phyloP scores from a whole-genome alignment of 92 coral and sea anemone species.

The Actinostola sp. region DNA sequence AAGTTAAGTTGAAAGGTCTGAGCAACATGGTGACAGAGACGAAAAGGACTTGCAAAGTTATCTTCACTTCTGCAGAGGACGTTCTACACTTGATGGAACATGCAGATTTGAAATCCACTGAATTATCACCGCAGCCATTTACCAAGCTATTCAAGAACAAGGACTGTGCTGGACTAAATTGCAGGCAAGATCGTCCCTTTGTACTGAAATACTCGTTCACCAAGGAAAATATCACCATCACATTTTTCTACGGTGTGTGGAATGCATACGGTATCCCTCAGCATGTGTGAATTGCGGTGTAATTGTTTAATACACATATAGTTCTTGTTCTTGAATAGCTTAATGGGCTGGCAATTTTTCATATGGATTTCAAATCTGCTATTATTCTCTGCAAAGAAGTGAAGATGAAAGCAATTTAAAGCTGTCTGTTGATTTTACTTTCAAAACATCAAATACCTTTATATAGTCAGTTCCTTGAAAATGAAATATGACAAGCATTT shows the following conservation, averaged over 20 bases:
- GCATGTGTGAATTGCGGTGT: constrained; percentile 11
- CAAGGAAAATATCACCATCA: constrained; percentile 19
- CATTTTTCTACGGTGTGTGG: constrained; percentile 30
- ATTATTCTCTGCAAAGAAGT: constrained; percentile 20
- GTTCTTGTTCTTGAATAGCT: constrained; percentile 14
- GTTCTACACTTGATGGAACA: constrained; percentile 11
- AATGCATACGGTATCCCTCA: constrained; percentile 42
- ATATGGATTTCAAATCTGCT: constrained; percentile 5
- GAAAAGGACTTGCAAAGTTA: constrained; percentile 17
- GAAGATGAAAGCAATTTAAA: neutral
- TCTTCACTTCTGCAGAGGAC: constrained; percentile 26
- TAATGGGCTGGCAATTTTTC: neutral
- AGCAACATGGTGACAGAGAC: neutral
- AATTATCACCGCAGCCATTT: constrained; percentile 7
- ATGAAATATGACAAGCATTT: neutral
- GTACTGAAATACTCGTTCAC: constrained; percentile 12
- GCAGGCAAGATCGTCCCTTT: constrained; percentile 13
- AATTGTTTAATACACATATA: neutral
- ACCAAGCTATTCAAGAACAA: constrained; percentile 21
- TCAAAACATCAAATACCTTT: constrained; percentile 20
- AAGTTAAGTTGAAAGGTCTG: neutral
- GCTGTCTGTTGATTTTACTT: neutral
- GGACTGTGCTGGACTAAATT: constrained; percentile 7
- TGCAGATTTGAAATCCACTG: neutral
- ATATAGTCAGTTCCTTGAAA: constrained; percentile 19